phyloP scores from a whole-genome alignment of 2,888 invertebrate genomes.

The Acleris cristana region DNA sequence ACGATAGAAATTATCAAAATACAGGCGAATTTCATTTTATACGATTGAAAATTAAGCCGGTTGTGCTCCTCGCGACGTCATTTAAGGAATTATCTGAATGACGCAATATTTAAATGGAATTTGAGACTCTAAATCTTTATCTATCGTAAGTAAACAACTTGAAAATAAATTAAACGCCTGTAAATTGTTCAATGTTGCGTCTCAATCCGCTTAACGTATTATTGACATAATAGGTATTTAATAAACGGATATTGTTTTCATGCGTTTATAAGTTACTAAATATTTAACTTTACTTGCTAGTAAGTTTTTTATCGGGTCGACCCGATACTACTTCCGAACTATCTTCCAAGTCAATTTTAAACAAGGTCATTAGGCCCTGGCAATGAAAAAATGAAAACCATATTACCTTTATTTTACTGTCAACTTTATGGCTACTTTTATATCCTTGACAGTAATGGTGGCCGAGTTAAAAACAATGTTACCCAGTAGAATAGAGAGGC shows the following conservation, averaged over 20 bases:
- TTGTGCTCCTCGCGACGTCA: slow-evolving; percentile 22
- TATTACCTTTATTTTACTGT: too few species aligned
- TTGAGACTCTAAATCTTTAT: slow-evolving; percentile 22
- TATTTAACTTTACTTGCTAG: not conserved
- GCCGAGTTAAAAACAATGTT: too few species aligned
- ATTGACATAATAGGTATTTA: slow-evolving; percentile 8
- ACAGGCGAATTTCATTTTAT: slow-evolving; percentile 17
- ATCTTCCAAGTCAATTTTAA: not conserved
- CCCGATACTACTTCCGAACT: too few species aligned
- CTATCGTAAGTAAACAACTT: slow-evolving; percentile 12
- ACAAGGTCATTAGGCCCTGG: not conserved
- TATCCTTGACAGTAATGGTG: too few species aligned
- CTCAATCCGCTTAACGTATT: slow-evolving; percentile 25
- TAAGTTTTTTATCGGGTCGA: not conserved
- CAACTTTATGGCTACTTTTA: too few species aligned
- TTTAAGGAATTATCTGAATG: slow-evolving; percentile 26
- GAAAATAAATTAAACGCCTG: slow-evolving; percentile 12
- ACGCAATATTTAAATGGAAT: slow-evolving; percentile 10
- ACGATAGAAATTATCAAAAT: slow-evolving; percentile 29
- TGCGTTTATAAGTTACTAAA: slow-evolving; percentile 2
- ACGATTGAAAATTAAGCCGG: slow-evolving; percentile 33
- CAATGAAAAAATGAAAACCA: too few species aligned
- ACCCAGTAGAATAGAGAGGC: too few species aligned
- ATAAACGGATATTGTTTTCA: not conserved
- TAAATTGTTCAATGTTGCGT: slow-evolving; percentile 8